Conservation (phyloP, 2,113 vertebrate genomes). For the Esox niger region DNA sequence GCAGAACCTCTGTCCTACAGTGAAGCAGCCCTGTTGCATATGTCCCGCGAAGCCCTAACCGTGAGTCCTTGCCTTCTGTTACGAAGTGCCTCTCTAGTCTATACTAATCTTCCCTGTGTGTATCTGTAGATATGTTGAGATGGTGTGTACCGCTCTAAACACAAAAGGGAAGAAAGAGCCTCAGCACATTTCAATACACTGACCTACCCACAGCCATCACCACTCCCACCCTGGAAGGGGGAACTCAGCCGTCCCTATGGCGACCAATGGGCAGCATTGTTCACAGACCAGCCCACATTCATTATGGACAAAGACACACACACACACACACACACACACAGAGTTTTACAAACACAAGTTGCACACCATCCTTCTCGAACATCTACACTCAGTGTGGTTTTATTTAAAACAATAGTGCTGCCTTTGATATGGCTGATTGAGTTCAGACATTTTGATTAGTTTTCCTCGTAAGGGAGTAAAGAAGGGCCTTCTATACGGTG, state of each 20-base stretch:
- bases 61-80: not conserved
- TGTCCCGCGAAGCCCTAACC: not conserved
- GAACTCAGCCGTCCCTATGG: constrained; percentile 73
- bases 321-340: constrained; percentile 35
- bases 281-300: constrained; percentile 74
- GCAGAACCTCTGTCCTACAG: not conserved
- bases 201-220: constrained; percentile 64
- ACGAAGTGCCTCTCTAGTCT: not conserved
- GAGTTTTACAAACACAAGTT: constrained; percentile 33
- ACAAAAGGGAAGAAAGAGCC: constrained; percentile 65
- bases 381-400: constrained; percentile 29
- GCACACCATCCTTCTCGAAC: constrained; percentile 38
- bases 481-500: not conserved
- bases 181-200: constrained; percentile 71
- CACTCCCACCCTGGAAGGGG: constrained; percentile 65
- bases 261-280: constrained; percentile 78
- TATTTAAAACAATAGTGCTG: not conserved
- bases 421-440: not conserved
- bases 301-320: constrained; percentile 70
- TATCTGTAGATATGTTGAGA: constrained; percentile 18
- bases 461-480: constrained; percentile 1
- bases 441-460: not conserved
- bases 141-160: constrained; percentile 44
- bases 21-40: not conserved
- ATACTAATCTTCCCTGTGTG: constrained; percentile 27